phyloP scores from a whole-genome alignment of 2,888 invertebrate genomes.

The Mesochorus sp. region DNA sequence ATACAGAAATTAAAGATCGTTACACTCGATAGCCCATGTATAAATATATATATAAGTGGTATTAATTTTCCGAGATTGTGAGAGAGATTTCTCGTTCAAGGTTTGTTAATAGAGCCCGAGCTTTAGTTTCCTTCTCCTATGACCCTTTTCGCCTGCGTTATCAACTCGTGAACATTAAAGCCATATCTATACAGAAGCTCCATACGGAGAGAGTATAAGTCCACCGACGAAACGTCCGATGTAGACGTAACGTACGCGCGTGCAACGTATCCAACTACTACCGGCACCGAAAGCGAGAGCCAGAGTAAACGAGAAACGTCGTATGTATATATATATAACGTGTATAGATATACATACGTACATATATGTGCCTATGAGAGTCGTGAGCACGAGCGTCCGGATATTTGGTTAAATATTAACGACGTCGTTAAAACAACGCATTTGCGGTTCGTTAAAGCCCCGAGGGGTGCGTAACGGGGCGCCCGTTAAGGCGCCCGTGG shows the following conservation, averaged over 20 bases:
- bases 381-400: slow-evolving; percentile 66
- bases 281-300: slow-evolving; percentile 2
- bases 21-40: too few relatives aligned
- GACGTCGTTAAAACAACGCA: slow-evolving; percentile 82
- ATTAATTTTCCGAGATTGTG: slow-evolving; percentile 25
- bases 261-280: slow-evolving; percentile 1
- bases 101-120: slow-evolving; percentile 36
- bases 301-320: slow-evolving; percentile 13
- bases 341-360: background rate
- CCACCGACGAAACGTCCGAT: slow-evolving; percentile 25
- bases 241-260: slow-evolving; percentile 29
- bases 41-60: background rate
- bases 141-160: background rate
- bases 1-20: too few relatives aligned
- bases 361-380: slow-evolving; percentile 30
- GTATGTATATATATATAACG: background rate
- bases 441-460: slow-evolving; percentile 81
- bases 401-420: slow-evolving; percentile 82
- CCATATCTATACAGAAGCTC: background rate
- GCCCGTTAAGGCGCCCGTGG: slow-evolving; percentile 62
- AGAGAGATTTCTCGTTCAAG: slow-evolving; percentile 30
- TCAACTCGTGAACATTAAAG: background rate
- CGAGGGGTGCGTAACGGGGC: slow-evolving; percentile 74
- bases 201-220: slow-evolving; percentile 7
- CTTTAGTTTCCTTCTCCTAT: background rate